Base-by-base conservation (phyloP, 1,140 invertebrate species). In the Heliconius eleuchia region DNA sequence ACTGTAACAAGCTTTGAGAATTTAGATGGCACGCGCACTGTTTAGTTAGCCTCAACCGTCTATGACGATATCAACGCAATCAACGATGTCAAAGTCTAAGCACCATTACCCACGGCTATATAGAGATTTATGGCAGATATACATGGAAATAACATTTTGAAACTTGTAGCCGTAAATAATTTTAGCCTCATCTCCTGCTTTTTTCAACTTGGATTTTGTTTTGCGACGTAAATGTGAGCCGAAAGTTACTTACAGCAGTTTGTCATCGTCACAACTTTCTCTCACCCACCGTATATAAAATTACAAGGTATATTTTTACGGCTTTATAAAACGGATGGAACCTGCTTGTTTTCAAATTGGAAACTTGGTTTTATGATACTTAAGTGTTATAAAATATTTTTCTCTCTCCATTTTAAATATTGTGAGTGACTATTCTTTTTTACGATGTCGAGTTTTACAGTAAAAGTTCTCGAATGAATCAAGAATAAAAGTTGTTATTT, bases 41-140 rank as follows among this genome's bases (percentile, higher is more conserved):
- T 66, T 66, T 66, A 66, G 19, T 72, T 19, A 72, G 34, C 18
- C 1, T 71, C 37, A 39, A n/a, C n/a, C 30, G 18, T 76, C 60
- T 71, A n/a, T 23, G 37, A 30, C 66, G 27, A 71, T 39, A 66
- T 71, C 79, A 80, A 80, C 79, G 72, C 60, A 80, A 80, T 80
- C 75, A 80, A 30, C 72, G 75, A 19, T 72, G 57, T 66, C 75
- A 76, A 76, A 80, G 72, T 77, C 57, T 11, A 80, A 80, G 74
- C 72, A 57, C 52, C 76, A 80, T 80, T 80, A 1, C 42, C 52
- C 13, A 16, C 60, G 55, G 71, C 79, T 77, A 42, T 77, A 80
- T 84, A 85, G 79, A 88, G 86, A 90, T 88, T 88, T 88, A 90
- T 82, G 83, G 30, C 77, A 83, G 81, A 84, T 71, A 79, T 80